Evolutionary conservation across 2,888 invertebrate species (phyloP).

Genomic region (Andrena trimmerana): DNA sequence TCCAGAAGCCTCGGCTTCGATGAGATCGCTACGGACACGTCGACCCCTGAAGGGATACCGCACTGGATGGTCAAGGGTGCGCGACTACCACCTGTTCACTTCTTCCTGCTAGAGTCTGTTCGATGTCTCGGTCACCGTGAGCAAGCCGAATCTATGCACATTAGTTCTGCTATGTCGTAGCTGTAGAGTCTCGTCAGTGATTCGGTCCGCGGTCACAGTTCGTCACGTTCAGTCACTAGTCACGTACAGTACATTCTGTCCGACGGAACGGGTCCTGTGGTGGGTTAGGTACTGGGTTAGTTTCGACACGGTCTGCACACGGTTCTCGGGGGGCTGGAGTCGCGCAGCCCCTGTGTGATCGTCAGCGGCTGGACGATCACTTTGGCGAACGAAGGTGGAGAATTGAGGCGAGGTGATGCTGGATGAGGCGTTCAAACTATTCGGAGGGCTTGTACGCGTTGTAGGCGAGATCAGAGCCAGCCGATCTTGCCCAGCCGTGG

Average conservation of each 20-base stretch:
- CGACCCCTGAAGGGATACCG: slow-evolving; percentile 59
- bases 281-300: not conserved
- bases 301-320: slow-evolving; percentile 11
- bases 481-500: slow-evolving; percentile 89
- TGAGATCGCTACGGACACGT: slow-evolving; percentile 34
- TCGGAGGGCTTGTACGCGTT: slow-evolving; percentile 87
- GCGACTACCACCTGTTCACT: slow-evolving; percentile 60
- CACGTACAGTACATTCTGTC: slow-evolving; percentile 24
- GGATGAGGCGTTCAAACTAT: slow-evolving; percentile 60
- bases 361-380: slow-evolving; percentile 57
- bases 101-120: slow-evolving; percentile 23
- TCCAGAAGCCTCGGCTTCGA: not conserved
- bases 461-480: slow-evolving; percentile 91
- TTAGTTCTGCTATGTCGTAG: not conserved
- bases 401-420: slow-evolving; percentile 48
- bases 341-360: slow-evolving; percentile 63
- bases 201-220: slow-evolving; percentile 37
- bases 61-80: slow-evolving; percentile 54
- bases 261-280: not conserved
- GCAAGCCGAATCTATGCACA: slow-evolving; percentile 14
- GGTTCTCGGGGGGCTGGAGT: slow-evolving; percentile 40
- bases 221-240: slow-evolving; percentile 57
- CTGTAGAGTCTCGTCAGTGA: slow-evolving; percentile 15
- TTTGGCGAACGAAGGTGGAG: slow-evolving; percentile 69
- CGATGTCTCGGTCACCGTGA: slow-evolving; percentile 25